A percentile compares a stretch with the other conserved stretches of the same genome.
Evolutionary conservation across 64 coral and sea anemone species (phyloP).

Genomic region (Pachyseris speciosa): DNA sequence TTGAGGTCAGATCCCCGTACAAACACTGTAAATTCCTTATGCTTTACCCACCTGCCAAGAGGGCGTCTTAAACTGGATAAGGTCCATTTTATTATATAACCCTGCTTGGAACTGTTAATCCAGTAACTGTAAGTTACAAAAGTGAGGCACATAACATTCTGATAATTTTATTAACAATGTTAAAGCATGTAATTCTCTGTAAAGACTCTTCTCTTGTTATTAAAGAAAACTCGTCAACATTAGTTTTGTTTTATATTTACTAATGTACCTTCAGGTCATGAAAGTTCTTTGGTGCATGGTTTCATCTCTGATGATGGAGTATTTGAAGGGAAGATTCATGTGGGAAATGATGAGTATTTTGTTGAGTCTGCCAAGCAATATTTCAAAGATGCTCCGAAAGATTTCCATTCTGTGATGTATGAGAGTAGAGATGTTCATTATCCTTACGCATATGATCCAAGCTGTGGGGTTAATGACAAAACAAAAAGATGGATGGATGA

Average conservation of each 20-base stretch:
- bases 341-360: conserved; percentile 82
- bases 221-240: too few relatives aligned
- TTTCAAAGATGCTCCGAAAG: conserved; percentile 59
- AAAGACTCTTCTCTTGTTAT: too few relatives aligned
- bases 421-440: conserved; percentile 80
- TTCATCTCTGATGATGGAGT: conserved; percentile 82
- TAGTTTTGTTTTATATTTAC: background rate
- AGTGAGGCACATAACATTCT: too few relatives aligned
- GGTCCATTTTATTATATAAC: too few relatives aligned
- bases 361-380: conserved; percentile 82
- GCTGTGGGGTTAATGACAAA: conserved; percentile 65
- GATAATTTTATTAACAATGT: too few relatives aligned
- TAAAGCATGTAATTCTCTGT: too few relatives aligned
- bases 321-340: conserved; percentile 93
- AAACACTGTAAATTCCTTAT: too few relatives aligned
- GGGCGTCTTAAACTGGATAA: too few relatives aligned
- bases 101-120: too few relatives aligned
- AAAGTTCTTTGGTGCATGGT: conserved; percentile 77
- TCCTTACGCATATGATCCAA: conserved; percentile 69
- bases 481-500: conserved; percentile 79
- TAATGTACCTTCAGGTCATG: conserved; percentile 28
- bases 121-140: too few relatives aligned
- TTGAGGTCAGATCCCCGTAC: too few relatives aligned
- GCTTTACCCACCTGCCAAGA: too few relatives aligned
- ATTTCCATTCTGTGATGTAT: conserved; percentile 87